Conservation (phyloP, 2,113 vertebrate genomes). For the human (Homo sapiens) region GRCh38 chr5:123569001-123569500, state of each 20-base stretch:
- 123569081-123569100: not conserved
- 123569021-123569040: no score
- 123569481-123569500: not conserved
- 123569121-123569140: not conserved
- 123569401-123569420: not conserved
- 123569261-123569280: not conserved
- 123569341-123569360: not conserved
- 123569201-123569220: no score
- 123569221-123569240: not conserved
- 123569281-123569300: not conserved
- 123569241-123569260: not conserved
- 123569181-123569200: not conserved
- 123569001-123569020: no score
- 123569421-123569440: not conserved
- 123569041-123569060: not conserved
- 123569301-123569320: not conserved
- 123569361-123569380: not conserved
- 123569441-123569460: not conserved
- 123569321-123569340: not conserved
- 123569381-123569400: not conserved
- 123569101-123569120: not conserved
- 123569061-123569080: not conserved
- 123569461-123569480: not conserved
- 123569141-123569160: not conserved
- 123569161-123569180: not conserved